Evolutionary conservation across 2,888 invertebrate genomes (phyloP).

Genomic region (Periphyllus acericola): DNA sequence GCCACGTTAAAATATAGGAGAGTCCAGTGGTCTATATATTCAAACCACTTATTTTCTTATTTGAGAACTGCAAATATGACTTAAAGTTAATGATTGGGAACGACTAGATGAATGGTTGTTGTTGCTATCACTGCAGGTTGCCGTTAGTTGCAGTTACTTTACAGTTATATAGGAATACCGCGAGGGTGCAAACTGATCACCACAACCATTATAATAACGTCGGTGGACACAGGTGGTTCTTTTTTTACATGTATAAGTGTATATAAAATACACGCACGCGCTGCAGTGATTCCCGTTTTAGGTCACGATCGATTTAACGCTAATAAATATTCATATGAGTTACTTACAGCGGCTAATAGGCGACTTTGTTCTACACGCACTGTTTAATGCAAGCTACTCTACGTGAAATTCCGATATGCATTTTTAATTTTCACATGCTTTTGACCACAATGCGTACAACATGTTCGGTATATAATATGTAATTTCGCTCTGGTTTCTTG

Average conservation of each 20-base stretch:
- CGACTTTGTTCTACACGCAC: conserved; percentile 49
- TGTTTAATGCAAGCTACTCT: conserved; percentile 31
- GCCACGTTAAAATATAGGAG: too few relatives aligned
- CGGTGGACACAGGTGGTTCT: not conserved
- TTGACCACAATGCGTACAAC: conserved; percentile 19
- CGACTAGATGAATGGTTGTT: too few relatives aligned
- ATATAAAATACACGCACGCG: not conserved
- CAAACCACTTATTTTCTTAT: too few relatives aligned
- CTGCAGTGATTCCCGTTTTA: conserved; percentile 39
- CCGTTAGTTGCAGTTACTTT: too few relatives aligned
- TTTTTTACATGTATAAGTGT: not conserved
- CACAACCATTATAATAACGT: not conserved
- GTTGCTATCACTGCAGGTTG: too few relatives aligned
- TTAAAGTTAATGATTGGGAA: too few relatives aligned
- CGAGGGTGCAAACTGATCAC: not conserved
- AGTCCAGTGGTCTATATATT: too few relatives aligned
- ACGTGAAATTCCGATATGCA: conserved; percentile 31
- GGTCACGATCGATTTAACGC: conserved; percentile 49
- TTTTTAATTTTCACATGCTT: conserved; percentile 37
- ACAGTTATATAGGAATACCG: not conserved
- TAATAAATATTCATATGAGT: conserved; percentile 49
- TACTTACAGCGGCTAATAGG: conserved; percentile 22
- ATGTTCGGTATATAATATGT: not conserved
- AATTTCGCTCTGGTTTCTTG: conserved; percentile 23
- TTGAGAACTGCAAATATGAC: too few relatives aligned